Conservation (phyloP, 2,888 invertebrate genomes). For the Apeira syringaria region DNA sequence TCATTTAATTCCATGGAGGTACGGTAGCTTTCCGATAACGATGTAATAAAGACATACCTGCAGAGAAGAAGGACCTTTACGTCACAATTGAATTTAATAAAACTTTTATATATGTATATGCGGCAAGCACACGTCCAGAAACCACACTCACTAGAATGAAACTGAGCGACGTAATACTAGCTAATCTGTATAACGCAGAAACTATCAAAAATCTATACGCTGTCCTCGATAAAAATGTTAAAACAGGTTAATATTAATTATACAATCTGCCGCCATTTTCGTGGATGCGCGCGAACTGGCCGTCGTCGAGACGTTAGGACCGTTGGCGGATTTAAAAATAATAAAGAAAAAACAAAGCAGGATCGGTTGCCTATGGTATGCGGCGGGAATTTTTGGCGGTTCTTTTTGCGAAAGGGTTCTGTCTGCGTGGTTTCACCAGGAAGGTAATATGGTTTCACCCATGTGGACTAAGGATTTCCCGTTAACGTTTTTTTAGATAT, state of each 20-base stretch:
- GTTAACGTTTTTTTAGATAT: too few species aligned
- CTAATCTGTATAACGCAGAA: constrained; percentile 34
- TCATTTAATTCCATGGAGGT: too few species aligned
- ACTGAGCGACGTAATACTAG: constrained; percentile 50
- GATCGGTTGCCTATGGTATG: constrained; percentile 56
- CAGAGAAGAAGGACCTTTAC: constrained; percentile 13
- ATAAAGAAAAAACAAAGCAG: constrained; percentile 54
- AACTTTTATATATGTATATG: too few species aligned
- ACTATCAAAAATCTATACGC: constrained; percentile 41
- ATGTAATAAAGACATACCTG: constrained; percentile 25
- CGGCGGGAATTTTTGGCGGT: constrained; percentile 48
- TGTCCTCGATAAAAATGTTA: constrained; percentile 45
- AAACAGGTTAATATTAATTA: constrained; percentile 40
- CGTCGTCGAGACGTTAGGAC: constrained; percentile 59
- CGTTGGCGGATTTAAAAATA: constrained; percentile 75
- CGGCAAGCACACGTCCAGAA: constrained; percentile 54
- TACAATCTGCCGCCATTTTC: constrained; percentile 48
- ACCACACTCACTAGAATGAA: constrained; percentile 64
- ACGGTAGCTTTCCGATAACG: too few species aligned
- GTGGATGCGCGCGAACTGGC: constrained; percentile 48
- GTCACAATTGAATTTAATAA: constrained; percentile 25
- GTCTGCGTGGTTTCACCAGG: constrained; percentile 29
- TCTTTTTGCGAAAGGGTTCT: constrained; percentile 43
- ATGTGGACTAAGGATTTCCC: too few species aligned
- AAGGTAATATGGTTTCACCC: too few species aligned